Percentiles rank a stretch among this genome's conserved stretches.
Evolutionary conservation across 2,113 vertebrate species (phyloP).

Genomic region (Pampusana beccarii): DNA sequence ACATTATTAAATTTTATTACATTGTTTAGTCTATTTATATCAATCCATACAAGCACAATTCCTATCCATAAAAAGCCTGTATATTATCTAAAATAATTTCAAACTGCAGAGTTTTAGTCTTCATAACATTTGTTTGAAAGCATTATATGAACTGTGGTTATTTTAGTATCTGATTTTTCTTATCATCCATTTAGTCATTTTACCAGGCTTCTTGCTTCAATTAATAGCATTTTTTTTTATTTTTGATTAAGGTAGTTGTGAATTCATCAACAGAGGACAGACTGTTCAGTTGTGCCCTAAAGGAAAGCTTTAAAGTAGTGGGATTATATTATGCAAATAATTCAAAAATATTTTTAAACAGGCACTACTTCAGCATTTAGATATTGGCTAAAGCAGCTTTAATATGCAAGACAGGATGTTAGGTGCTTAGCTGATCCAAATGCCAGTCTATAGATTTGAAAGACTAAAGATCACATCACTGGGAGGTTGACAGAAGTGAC

Average conservation of each 20-base stretch:
- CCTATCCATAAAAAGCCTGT: background rate
- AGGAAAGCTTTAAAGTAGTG: constrained; percentile 63
- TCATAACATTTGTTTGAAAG: background rate
- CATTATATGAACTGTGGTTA: background rate
- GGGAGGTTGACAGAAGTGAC: constrained; percentile 94
- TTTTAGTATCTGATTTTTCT: constrained; percentile 41
- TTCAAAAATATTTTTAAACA: constrained; percentile 81
- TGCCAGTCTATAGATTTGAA: constrained; percentile 99
- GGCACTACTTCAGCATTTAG: constrained; percentile 81
- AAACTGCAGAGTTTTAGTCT: constrained; percentile 23
- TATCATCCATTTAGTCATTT: constrained; percentile 34
- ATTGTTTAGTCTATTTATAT: constrained; percentile 4
- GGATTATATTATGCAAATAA: constrained; percentile 78
- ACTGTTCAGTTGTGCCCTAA: constrained; percentile 28
- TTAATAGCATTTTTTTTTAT: constrained; percentile 22
- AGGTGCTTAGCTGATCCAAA: constrained; percentile 92
- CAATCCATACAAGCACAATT: background rate
- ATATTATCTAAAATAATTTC: constrained; percentile 13
- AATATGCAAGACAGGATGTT: constrained; percentile 89
- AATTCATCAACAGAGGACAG: constrained; percentile 48
- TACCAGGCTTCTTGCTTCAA: constrained; percentile 1
- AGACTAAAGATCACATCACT: constrained; percentile 99
- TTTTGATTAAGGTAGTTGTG: constrained; percentile 45
- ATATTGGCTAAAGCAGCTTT: constrained; percentile 85
- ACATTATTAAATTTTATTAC: background rate